Evolutionary conservation across 2,888 invertebrate genomes (phyloP).

Genomic region (Linnaemya tessellans): DNA sequence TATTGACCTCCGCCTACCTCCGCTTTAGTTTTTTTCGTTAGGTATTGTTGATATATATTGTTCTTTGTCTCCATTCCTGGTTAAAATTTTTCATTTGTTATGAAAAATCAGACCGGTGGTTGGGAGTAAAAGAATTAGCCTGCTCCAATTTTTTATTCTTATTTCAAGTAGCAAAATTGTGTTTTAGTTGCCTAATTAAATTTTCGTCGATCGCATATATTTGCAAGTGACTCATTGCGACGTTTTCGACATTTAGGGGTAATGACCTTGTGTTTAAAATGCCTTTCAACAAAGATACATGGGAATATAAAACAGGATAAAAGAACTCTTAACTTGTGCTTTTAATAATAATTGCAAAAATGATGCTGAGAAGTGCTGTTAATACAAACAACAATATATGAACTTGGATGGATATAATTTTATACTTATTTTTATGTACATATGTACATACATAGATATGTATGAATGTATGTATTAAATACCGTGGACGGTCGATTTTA

Average conservation of each 20-base stretch:
- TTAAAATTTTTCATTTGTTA: background rate
- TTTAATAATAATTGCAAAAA: too few relatives aligned
- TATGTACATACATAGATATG: too few relatives aligned
- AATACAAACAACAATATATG: background rate
- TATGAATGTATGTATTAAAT: too few relatives aligned
- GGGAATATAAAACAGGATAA: conserved; percentile 41
- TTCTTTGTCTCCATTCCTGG: conserved; percentile 39
- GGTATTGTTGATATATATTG: conserved; percentile 9
- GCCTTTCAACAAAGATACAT: conserved; percentile 15
- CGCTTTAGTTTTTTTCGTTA: conserved; percentile 1
- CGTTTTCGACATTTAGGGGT: conserved; percentile 31
- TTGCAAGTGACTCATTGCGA: conserved; percentile 55
- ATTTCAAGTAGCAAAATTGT: too few relatives aligned
- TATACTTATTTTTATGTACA: too few relatives aligned
- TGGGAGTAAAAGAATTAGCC: background rate
- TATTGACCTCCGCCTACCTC: conserved; percentile 52
- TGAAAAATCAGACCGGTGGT: background rate
- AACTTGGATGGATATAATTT: too few relatives aligned
- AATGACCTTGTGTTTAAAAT: conserved; percentile 59
- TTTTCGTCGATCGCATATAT: background rate
- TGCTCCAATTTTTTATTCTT: background rate
- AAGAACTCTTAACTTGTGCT: background rate
- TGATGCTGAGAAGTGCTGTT: background rate
- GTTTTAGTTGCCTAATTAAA: background rate
- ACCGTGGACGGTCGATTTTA: too few relatives aligned